A percentile compares a stretch with the other conserved stretches of the same genome.
Evolutionary conservation across 1,140 invertebrate genomes (phyloP).

Genomic region (Camponotus floridanus): DNA sequence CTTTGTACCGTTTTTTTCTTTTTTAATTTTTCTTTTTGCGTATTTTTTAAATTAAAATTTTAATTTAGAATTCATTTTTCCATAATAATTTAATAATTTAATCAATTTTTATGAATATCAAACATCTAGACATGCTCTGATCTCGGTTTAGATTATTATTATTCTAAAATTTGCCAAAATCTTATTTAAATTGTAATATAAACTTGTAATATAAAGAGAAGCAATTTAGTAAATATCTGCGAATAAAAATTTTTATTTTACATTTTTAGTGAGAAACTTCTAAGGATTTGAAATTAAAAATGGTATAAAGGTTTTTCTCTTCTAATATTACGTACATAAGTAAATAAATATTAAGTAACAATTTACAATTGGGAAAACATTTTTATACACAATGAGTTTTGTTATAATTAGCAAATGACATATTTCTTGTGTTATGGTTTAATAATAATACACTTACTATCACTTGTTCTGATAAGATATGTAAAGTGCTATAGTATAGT

Average conservation of each 20-base stretch:
- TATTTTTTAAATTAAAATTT: no score
- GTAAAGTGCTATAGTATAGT: not conserved
- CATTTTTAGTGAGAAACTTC: no score
- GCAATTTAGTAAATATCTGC: not conserved
- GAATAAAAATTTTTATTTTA: no score
- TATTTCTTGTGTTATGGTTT: slow-evolving; percentile 30
- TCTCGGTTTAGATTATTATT: not conserved
- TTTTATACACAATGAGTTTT: not conserved
- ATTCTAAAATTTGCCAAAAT: not conserved
- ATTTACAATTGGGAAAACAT: not conserved
- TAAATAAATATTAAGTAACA: no score
- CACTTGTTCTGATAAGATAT: slow-evolving; percentile 30
- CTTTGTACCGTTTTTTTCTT: no score
- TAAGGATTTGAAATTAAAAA: no score
- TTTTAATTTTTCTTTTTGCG: not conserved
- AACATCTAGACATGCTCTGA: not conserved
- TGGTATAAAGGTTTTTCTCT: no score
- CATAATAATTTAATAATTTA: not conserved
- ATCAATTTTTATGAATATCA: not conserved
- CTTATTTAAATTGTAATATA: not conserved
- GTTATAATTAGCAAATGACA: slow-evolving; percentile 4
- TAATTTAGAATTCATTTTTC: not conserved
- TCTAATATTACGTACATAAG: no score
- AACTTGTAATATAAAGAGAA: not conserved
- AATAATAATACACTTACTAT: slow-evolving; percentile 12